Evolutionary conservation across 2,888 invertebrate genomes (phyloP), one percentile per base, ranked within the genome.

Genomic region (Eugnorisma glareosa): DNA sequence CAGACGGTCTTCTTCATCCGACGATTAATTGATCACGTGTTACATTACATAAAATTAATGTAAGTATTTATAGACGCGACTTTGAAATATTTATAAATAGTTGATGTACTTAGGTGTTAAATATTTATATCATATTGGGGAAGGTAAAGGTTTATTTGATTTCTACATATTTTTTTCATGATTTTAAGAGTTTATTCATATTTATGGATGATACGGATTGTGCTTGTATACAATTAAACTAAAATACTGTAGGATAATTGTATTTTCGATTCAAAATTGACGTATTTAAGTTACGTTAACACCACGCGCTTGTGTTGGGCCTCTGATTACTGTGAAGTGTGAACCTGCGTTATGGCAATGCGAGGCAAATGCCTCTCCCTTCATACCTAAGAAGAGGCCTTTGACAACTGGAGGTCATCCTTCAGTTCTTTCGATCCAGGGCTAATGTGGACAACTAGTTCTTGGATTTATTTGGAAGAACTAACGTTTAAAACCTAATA

Each of bases 11-110:
- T 93, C 94, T 94, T 94, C 90, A 78, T 74, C 72, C 82, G 77
- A 85, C 86, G 88, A 90, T 94, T 93, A 94, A 95, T 95, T 94
- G 90, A 93, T 94, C 89, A 84, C 91, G 92, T 92, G 89, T 95
- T 90, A 88, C 75, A 91, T 94, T 95, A 94, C 94, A 93, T 88
- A 84, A 90, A 93, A 92, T 91, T 90, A 84, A 86, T 88, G 88
- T 92, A 61, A 61, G 35, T 61, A 92, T 92, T 89, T 81, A 84
- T 86, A 81, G 84, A 64, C 8, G n/a, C 45, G 70, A 67, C 66
- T 82, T 81, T 85, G 70, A 63, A 77, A 72, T 43, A 40, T 67
- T 73, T 69, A 80, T 77, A 76, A 83, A 83, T 79, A 79, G 64
- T 48, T 63, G 24, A 43, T 37, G 71, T 59, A 31, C 48, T 24